Conservation (phyloP, 1,140 invertebrate genomes). For the Drosophila ercepeae region DNA sequence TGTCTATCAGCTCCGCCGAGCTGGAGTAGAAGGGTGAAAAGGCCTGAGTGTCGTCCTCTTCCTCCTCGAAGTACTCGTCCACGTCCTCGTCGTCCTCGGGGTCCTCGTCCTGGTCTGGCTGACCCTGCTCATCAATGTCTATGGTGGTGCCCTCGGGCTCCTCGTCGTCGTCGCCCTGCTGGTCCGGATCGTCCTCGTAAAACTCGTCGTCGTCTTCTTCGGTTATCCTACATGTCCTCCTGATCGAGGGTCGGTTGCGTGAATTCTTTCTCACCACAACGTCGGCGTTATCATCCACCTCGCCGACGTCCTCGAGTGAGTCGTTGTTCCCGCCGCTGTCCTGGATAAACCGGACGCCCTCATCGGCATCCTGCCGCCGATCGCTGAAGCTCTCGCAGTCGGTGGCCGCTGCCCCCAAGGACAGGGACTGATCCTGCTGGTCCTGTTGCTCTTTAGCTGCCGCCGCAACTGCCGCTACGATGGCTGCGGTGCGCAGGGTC, state of each 20-base stretch:
- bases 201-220: constrained; percentile 64
- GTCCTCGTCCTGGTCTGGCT: constrained; percentile 32
- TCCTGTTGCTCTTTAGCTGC: constrained; percentile 56
- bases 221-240: constrained; percentile 73
- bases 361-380: constrained; percentile 59
- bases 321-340: constrained; percentile 59
- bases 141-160: constrained; percentile 45
- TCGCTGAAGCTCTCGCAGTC: constrained; percentile 72
- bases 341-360: constrained; percentile 43
- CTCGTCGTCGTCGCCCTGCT: constrained; percentile 53
- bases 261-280: constrained; percentile 70
- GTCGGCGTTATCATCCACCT: constrained; percentile 72
- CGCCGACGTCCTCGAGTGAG: constrained; percentile 68
- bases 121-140: constrained; percentile 50
- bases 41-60: constrained; percentile 75
- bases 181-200: constrained; percentile 50
- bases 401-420: constrained; percentile 32
- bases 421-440: constrained; percentile 25
- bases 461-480: constrained; percentile 68
- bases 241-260: constrained; percentile 65
- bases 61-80: constrained; percentile 72
- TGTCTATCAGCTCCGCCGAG: constrained; percentile 71
- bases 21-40: constrained; percentile 72
- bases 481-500: constrained; percentile 65
- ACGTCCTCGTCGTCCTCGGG: constrained; percentile 65